These are phyloP conservation scores for Coilia nasus DNA, from an alignment of 2,797 vertebrate species.

Conservation along the genomic window DNA sequence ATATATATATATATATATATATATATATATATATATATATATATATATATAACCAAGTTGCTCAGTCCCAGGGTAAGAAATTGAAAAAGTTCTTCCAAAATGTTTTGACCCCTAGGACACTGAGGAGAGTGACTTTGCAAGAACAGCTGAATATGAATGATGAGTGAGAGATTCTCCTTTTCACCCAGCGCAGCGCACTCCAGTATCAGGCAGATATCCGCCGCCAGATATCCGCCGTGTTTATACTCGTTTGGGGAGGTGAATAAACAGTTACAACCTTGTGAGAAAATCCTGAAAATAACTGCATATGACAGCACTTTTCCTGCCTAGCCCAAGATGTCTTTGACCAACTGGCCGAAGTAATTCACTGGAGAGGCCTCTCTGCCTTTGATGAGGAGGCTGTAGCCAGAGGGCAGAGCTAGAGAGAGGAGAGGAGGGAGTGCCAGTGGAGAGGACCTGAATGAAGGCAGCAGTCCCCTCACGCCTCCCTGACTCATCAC, in stretches of 20 bases:
- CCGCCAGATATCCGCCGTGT: neutral
- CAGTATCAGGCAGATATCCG: neutral
- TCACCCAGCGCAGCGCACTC: neutral
- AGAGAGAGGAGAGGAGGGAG: neutral
- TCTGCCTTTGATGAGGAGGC: neutral
- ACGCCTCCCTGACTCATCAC: constrained; percentile 1
- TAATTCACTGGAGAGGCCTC: neutral
- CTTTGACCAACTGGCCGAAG: neutral
- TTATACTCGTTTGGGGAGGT: neutral
- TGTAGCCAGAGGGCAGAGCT: neutral
- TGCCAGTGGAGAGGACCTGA: neutral
- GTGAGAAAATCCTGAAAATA: neutral
- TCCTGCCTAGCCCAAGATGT: neutral
- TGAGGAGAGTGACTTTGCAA: neutral
- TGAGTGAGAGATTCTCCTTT: neutral
- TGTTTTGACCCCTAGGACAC: neutral
- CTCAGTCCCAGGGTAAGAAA: neutral
- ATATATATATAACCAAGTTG: neutral
- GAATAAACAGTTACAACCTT: neutral
- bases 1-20: neutral
- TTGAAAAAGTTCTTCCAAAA: neutral
- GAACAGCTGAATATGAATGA: neutral
- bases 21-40: neutral
- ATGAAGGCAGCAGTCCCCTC: neutral
- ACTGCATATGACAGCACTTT: neutral